Conservation (phyloP, 92 coral and sea anemone species). For the Pocillopora grandis region DNA sequence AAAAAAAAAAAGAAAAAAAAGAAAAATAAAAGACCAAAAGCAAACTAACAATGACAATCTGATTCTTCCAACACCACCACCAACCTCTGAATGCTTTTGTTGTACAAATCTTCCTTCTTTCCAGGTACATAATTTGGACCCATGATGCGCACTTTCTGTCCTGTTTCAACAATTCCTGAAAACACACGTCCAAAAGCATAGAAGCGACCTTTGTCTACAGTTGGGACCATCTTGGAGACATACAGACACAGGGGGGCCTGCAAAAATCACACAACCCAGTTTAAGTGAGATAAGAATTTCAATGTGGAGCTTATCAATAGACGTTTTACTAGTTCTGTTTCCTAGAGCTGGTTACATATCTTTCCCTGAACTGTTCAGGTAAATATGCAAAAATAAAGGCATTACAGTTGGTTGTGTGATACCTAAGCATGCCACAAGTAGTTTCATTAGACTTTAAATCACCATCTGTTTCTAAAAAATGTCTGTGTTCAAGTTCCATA, state of each 20-base stretch:
- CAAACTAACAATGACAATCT: no score
- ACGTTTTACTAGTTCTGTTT: no score
- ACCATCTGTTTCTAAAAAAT: no score
- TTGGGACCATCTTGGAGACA: constrained; percentile 98
- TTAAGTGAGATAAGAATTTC: background rate
- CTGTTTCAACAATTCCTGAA: constrained; percentile 86
- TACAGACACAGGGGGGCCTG: constrained; percentile 94
- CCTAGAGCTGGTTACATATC: no score
- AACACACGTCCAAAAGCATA: constrained; percentile 99
- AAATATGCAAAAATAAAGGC: no score
- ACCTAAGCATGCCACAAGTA: no score
- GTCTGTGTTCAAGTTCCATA: no score
- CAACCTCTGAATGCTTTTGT: constrained; percentile 91
- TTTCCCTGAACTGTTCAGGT: no score
- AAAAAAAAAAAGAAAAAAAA: background rate
- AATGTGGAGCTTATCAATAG: no score
- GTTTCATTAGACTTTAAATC: no score
- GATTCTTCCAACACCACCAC: background rate
- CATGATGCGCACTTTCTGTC: constrained; percentile 97
- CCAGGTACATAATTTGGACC: constrained; percentile 96
- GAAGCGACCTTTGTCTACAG: constrained; percentile 97
- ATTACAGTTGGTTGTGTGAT: no score
- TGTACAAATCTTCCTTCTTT: constrained; percentile 92
- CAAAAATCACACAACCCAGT: background rate
- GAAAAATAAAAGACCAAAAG: background rate